phyloP scores from a whole-genome alignment of 2,113 vertebrate genomes.

The Bubalus kerabau region DNA sequence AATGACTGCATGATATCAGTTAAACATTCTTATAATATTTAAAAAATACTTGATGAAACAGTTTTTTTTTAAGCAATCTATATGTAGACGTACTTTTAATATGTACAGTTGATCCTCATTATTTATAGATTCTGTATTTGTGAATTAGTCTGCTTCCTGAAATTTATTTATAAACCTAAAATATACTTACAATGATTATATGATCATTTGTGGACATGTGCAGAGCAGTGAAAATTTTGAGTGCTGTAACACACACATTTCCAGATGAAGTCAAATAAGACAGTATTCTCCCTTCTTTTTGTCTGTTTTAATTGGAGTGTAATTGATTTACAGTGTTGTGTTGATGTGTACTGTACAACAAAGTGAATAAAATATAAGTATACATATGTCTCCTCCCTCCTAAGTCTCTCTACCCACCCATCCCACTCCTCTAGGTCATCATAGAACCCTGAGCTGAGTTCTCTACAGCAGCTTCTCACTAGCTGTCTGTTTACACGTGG shows the following conservation, averaged over 20 bases:
- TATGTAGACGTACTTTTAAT: neutral
- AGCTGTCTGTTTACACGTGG: neutral
- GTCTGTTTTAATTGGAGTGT: neutral
- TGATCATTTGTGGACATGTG: neutral
- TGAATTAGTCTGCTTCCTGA: neutral
- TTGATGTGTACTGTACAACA: neutral
- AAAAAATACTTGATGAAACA: neutral
- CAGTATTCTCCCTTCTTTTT: neutral
- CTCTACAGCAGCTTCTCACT: neutral
- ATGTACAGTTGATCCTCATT: neutral
- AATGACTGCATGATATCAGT: neutral
- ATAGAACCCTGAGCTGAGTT: neutral
- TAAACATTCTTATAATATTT: neutral
- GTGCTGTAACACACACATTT: neutral
- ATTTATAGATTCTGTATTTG: neutral
- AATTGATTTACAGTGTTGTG: neutral
- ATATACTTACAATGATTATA: neutral
- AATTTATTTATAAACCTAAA: neutral
- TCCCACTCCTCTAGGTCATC: neutral
- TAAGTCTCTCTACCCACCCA: neutral
- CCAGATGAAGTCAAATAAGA: neutral
- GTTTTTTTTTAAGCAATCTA: neutral
- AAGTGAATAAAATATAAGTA: neutral
- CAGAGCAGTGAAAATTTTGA: neutral
- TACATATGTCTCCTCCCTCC: neutral